Evolutionary conservation across 2,888 invertebrate genomes (phyloP).

Genomic region (Drosophila birchii): DNA sequence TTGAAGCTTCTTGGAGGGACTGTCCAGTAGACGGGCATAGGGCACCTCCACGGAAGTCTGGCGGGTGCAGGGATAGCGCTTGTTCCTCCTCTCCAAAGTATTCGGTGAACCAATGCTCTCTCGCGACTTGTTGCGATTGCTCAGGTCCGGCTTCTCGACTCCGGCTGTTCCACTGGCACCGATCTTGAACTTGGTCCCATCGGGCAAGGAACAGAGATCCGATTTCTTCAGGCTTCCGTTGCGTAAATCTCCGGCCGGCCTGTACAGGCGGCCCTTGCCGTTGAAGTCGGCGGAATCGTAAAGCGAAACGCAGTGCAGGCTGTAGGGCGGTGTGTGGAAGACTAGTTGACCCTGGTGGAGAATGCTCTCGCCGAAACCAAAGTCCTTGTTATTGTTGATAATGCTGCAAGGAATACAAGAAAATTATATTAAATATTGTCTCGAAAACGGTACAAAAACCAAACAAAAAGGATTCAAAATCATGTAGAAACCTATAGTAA

Average conservation of each 20-base stretch:
- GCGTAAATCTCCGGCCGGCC: slow-evolving; percentile 78
- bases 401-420: slow-evolving; percentile 85
- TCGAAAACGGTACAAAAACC: not conserved
- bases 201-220: slow-evolving; percentile 72
- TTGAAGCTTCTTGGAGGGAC: slow-evolving; percentile 84
- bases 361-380: slow-evolving; percentile 97
- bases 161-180: slow-evolving; percentile 61
- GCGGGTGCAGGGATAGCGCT: slow-evolving; percentile 87
- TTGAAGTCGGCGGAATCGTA: slow-evolving; percentile 87
- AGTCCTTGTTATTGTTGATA: slow-evolving; percentile 91
- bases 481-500: not conserved
- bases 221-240: slow-evolving; percentile 83
- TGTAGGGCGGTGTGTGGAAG: slow-evolving; percentile 95
- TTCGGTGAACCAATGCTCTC: slow-evolving; percentile 84
- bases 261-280: slow-evolving; percentile 83
- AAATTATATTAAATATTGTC: not conserved
- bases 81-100: slow-evolving; percentile 84
- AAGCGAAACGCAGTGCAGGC: slow-evolving; percentile 90
- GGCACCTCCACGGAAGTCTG: slow-evolving; percentile 87
- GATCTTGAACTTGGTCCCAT: slow-evolving; percentile 80
- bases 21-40: slow-evolving; percentile 91
- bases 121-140: slow-evolving; percentile 81
- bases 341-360: slow-evolving; percentile 93
- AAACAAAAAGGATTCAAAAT: not conserved
- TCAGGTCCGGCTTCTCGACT: slow-evolving; percentile 73